These are phyloP conservation scores for Myrmecobius fasciatus DNA, from an alignment of 2,113 vertebrate genomes.

Conservation along the genomic window DNA sequence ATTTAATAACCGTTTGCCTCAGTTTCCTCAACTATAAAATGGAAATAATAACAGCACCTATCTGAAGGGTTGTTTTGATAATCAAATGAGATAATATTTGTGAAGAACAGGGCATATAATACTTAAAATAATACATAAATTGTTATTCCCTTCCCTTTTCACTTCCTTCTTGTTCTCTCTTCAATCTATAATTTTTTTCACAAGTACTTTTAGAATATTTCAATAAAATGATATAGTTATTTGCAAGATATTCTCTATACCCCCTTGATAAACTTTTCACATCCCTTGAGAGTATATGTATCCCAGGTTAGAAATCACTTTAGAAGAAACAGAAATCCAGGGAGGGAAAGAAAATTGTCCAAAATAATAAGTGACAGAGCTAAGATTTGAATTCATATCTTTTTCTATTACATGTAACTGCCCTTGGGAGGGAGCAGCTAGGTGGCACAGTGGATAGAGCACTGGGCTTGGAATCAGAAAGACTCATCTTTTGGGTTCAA, in stretches of 20 bases:
- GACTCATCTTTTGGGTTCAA: neutral
- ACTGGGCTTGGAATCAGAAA: neutral
- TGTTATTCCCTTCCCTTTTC: neutral
- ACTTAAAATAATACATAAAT: neutral
- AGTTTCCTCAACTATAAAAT: neutral
- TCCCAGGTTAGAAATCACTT: neutral
- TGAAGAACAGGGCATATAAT: neutral
- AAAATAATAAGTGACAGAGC: neutral
- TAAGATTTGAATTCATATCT: neutral
- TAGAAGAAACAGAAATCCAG: neutral
- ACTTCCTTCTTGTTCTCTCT: neutral
- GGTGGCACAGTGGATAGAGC: neutral
- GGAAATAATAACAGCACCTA: neutral
- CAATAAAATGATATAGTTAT: neutral
- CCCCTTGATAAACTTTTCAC: neutral
- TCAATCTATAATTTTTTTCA: neutral
- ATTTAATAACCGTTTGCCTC: neutral
- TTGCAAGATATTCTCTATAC: neutral
- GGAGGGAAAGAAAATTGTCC: neutral
- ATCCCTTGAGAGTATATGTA: neutral
- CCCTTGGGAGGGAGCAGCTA: neutral
- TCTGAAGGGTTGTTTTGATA: neutral
- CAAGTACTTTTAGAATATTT: neutral
- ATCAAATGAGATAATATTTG: neutral
- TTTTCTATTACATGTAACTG: neutral